These are phyloP conservation scores for Sminthurides aquaticus DNA, from an alignment of 2,888 invertebrate genomes.

Conservation along the genomic window DNA sequence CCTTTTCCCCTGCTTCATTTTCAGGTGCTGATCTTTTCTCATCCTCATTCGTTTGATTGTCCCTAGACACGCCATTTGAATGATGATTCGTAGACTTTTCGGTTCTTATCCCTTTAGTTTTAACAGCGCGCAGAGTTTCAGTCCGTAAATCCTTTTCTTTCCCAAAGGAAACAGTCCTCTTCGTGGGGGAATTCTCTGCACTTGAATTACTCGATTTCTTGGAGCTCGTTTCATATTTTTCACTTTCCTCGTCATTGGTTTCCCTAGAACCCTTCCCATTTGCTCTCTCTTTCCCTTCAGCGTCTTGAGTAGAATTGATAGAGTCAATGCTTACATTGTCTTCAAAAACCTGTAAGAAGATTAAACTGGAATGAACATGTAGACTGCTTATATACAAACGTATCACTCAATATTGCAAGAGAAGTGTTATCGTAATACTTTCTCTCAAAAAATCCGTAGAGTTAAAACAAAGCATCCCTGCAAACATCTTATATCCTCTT, in stretches of 20 bases:
- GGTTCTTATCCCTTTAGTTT: constrained; percentile 1
- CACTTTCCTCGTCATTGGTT: not conserved
- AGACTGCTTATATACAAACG: too few species aligned
- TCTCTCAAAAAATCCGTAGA: too few species aligned
- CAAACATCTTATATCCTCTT: too few species aligned
- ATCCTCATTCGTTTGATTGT: not conserved
- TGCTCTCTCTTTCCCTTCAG: not conserved
- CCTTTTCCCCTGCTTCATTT: not conserved
- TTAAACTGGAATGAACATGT: too few species aligned
- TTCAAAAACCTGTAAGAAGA: constrained; percentile 58
- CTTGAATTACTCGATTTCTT: constrained; percentile 2
- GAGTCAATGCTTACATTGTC: constrained; percentile 55
- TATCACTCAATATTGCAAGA: too few species aligned
- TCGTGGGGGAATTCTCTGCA: not conserved
- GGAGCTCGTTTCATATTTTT: not conserved
- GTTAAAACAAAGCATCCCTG: too few species aligned
- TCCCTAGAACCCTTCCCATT: not conserved
- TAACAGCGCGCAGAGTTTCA: not conserved
- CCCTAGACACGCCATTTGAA: too few species aligned
- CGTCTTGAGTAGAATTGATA: constrained; percentile 50
- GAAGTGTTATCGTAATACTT: too few species aligned
- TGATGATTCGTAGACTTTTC: constrained; percentile 1
- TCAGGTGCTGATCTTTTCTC: not conserved
- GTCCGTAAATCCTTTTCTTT: constrained; percentile 6
- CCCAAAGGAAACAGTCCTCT: constrained; percentile 1